phyloP scores from a whole-genome alignment of 2,888 invertebrate species.

The Abrostola triplasia region DNA sequence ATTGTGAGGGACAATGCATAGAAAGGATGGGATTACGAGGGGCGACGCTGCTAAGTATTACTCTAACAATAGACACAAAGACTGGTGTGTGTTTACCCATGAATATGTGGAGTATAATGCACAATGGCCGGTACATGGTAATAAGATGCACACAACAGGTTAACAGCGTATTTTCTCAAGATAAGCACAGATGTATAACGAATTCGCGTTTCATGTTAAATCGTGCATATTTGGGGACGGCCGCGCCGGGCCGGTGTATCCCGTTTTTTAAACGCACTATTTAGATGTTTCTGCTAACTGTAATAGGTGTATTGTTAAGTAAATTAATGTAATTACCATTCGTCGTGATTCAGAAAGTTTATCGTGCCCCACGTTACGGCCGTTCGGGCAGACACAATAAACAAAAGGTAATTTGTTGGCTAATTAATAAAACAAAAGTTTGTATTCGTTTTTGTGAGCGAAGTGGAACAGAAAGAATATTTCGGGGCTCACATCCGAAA shows the following conservation, averaged over 20 bases:
- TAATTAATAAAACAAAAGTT: constrained; percentile 53
- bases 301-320: constrained; percentile 78
- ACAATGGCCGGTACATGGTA: constrained; percentile 83
- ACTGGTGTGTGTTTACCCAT: constrained; percentile 87
- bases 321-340: constrained; percentile 80
- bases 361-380: constrained; percentile 58
- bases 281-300: constrained; percentile 82
- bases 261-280: constrained; percentile 81
- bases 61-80: constrained; percentile 83
- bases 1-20: constrained; percentile 75
- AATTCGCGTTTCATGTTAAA: constrained; percentile 87
- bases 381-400: constrained; percentile 56
- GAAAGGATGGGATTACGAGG: constrained; percentile 81
- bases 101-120: constrained; percentile 83
- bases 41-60: constrained; percentile 86
- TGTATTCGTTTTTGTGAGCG: constrained; percentile 29
- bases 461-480: constrained; percentile 23
- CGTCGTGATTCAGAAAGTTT: constrained; percentile 59
- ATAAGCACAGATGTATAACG: constrained; percentile 87
- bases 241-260: constrained; percentile 69
- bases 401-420: constrained; percentile 59
- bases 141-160: constrained; percentile 83
- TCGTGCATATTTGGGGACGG: constrained; percentile 81
- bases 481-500: constrained; percentile 21
- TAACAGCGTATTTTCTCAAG: constrained; percentile 82